Percentiles rank a stretch among this genome's conserved stretches.
Evolutionary conservation across 2,797 vertebrate genomes (phyloP).

Genomic region (Ataeniobius toweri): DNA sequence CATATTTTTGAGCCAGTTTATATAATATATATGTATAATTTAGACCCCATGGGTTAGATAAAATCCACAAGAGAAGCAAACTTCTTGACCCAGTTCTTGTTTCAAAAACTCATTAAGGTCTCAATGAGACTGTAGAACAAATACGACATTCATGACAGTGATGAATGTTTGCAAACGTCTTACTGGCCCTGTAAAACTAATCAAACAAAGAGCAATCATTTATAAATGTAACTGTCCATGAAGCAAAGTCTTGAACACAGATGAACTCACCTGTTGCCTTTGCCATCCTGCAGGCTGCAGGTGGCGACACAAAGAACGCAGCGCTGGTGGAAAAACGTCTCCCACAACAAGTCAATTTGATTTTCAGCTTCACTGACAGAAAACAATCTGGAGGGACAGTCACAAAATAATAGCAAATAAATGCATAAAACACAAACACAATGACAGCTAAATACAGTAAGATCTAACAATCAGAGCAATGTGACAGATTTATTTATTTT

Average conservation of each 20-base stretch:
- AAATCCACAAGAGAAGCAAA: background rate
- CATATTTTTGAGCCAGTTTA: background rate
- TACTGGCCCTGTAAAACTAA: too few species aligned
- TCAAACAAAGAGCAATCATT: too few species aligned
- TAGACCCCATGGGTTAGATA: background rate
- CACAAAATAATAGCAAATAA: background rate
- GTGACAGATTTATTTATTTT: too few species aligned
- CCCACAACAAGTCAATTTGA: constrained; percentile 84
- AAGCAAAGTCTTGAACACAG: background rate
- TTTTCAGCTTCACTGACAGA: constrained; percentile 77
- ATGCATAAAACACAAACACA: background rate
- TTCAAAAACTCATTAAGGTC: background rate
- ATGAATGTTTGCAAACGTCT: background rate
- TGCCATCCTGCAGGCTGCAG: constrained; percentile 67
- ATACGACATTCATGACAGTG: background rate
- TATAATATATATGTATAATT: background rate
- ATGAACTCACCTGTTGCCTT: constrained; percentile 69
- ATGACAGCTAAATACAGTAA: background rate
- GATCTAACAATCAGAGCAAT: too few species aligned
- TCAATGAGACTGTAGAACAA: background rate
- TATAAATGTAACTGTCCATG: background rate
- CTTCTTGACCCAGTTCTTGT: background rate
- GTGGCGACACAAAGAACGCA: constrained; percentile 91
- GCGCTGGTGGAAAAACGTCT: constrained; percentile 90
- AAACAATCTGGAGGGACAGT: constrained; percentile 82